Percentiles rank a stretch among this genome's conserved stretches.
Evolutionary conservation across 2,113 vertebrate species (phyloP).

Genomic region (Neopipo cinnamomea): DNA sequence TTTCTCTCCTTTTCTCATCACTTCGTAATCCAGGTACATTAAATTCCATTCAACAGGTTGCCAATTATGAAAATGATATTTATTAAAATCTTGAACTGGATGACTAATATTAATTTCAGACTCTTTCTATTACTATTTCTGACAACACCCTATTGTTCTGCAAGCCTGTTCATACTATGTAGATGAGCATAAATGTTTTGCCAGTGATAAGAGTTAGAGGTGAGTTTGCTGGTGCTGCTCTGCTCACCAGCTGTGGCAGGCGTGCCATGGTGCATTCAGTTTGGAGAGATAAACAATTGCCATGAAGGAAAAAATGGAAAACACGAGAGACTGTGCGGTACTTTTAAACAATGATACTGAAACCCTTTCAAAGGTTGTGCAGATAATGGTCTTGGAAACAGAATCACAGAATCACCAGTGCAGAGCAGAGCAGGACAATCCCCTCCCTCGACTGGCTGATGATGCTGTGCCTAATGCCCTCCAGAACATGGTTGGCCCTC

Average conservation of each 20-base stretch:
- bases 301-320: neutral
- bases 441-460: neutral
- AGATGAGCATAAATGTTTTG: neutral
- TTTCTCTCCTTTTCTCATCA: neutral
- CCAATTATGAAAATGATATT: neutral
- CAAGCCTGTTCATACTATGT: neutral
- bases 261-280: neutral
- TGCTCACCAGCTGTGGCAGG: neutral
- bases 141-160: neutral
- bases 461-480: neutral
- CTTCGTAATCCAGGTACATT: neutral
- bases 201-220: neutral
- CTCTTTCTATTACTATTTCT: neutral
- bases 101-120: neutral
- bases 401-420: neutral
- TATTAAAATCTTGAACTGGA: neutral
- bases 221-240: rapidly evolving
- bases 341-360: neutral
- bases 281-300: neutral
- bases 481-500: neutral
- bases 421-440: neutral
- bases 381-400: neutral
- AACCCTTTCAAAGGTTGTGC: neutral
- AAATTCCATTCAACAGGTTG: neutral
- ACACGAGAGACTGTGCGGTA: neutral